Evolutionary conservation across 2,888 invertebrate genomes (phyloP), one percentile per base, ranked within the genome.

Genomic region (Caenorhabditis uteleia): DNA sequence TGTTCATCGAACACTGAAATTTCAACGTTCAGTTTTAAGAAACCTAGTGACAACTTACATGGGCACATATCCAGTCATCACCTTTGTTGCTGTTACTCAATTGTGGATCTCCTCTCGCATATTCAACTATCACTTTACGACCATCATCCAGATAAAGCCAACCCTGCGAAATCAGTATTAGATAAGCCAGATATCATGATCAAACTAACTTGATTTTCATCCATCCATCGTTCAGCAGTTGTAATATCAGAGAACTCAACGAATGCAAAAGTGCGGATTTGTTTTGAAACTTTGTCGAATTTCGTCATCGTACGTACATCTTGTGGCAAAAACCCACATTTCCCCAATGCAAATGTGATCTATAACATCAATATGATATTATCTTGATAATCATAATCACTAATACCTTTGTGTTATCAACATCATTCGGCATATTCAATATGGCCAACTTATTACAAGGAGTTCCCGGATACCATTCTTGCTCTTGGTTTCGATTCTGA

Each of bases 191-290:
- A 25, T 6, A 14, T 12, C 10, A 3, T 8, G 10, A 18, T 26
- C 31, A n/a, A 29, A 20, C 14, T 10, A 21, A 65, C 58, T 58
- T 65, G 34, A 39, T 54, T 45, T 26, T 66, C 51, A 86, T 92
- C 91, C 91, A 93, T 92, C 91, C 92, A 92, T 85, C 89, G 89
- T 85, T 89, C 89, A 84, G 93, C 92, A 87, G 92, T 91, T 85
- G 89, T 89, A 85, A 90, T 88, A 86, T 90, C 89, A 86, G 89
- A 88, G 89, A 93, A 93, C 89, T 93, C 93, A 88, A 93, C 91
- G 89, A 92, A 92, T 88, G 90, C 91, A 88, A 91, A 91, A 84
- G 91, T 91, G 85, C 91, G 88, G 86, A 91, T 91, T 86, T 55
- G 44, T 34, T 59, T 59, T 2, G 59, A 40, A 2, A 10, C 23